Base-by-base conservation (phyloP, 2,888 invertebrate genomes). In the Choristoneura rosaceana region DNA sequence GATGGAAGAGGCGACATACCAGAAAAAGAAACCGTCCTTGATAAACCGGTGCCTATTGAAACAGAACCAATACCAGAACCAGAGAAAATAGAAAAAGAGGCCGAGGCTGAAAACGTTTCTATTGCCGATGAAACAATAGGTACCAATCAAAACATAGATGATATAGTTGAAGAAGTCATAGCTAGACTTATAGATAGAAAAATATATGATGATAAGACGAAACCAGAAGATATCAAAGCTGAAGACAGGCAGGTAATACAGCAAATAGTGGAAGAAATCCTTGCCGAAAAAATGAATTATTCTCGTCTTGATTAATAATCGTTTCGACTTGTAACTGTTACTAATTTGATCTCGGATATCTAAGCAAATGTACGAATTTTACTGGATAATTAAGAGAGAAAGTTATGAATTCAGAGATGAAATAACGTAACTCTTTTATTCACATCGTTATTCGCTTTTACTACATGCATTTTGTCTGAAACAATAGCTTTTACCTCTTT, bases 141-240 rank as follows among this genome's bases (percentile, higher is more conserved):
- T 52, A 85, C 85, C 38, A 88, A 90, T 76, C 88, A 91, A 83
- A 92, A 89, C 74, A 86, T 94, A 71, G 90, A 94, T 76, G 84
- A 84, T 12, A 94, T 94, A 73, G 94, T 94, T 0, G 94, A 94
- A 81, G 94, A 94, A 79, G 94, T 94, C 59, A 92, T 94, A 78
- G 76, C 79, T 62, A 90, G 93, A 77, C 84, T 94, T 61, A 88
- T 93, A 80, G 93, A 93, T 81, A 91, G 94, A 79, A 95, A 95
- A 87, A 90, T 95, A 79, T 94, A 93, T 76, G 94, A 94, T 71
- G 93, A 92, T 73, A 94, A 94, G 81, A 90, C 92, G 3, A 95
- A 93, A 82, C 92, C 90, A 33, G 94, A 94, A 81, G 92, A 93
- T 78, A 89, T 92, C 17, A 91, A 85, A 80, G 80, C 86, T 50